These are phyloP conservation scores for Charanyca ferruginea DNA, from an alignment of 2,888 invertebrate species.

Conservation along the genomic window DNA sequence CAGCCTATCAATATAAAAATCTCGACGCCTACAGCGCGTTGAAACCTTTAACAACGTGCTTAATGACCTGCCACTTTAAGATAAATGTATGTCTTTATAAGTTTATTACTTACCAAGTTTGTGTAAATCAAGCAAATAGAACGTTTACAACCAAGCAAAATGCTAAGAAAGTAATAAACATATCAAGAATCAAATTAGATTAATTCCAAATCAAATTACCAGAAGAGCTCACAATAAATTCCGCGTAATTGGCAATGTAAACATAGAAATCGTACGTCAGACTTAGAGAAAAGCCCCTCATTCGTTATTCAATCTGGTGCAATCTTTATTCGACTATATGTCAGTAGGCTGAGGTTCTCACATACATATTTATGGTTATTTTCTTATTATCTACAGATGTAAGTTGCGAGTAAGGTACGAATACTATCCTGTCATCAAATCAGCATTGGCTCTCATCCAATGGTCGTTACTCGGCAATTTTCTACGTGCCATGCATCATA, in stretches of 20 bases:
- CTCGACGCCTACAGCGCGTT: conserved; percentile 22
- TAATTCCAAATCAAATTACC: conserved; percentile 34
- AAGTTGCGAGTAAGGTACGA: conserved; percentile 48
- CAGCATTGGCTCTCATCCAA: conserved; percentile 61
- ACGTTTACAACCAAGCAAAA: conserved; percentile 4
- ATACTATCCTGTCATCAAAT: conserved; percentile 73
- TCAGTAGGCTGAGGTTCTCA: conserved; percentile 36
- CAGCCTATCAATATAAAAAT: conserved; percentile 47
- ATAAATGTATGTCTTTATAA: conserved; percentile 16
- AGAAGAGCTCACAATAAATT: conserved; percentile 42
- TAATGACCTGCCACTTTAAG: conserved; percentile 33
- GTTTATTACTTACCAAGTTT: conserved; percentile 20
- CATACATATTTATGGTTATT: conserved; percentile 45
- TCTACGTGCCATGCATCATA: conserved; percentile 77
- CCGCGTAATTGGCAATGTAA: conserved; percentile 51
- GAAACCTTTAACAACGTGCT: conserved; percentile 14
- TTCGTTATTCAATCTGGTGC: conserved; percentile 46
- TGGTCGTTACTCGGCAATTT: conserved; percentile 71
- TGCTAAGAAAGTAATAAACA: conserved; percentile 26
- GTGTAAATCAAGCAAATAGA: conserved; percentile 10
- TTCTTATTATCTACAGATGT: conserved; percentile 44
- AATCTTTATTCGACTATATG: conserved; percentile 42
- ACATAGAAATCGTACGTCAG: conserved; percentile 47
- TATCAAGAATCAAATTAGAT: conserved; percentile 35
- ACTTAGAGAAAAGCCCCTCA: conserved; percentile 35